These are phyloP conservation scores for Procambarus virginalis DNA, from an alignment of 1,140 invertebrate species.

Conservation along the genomic window DNA sequence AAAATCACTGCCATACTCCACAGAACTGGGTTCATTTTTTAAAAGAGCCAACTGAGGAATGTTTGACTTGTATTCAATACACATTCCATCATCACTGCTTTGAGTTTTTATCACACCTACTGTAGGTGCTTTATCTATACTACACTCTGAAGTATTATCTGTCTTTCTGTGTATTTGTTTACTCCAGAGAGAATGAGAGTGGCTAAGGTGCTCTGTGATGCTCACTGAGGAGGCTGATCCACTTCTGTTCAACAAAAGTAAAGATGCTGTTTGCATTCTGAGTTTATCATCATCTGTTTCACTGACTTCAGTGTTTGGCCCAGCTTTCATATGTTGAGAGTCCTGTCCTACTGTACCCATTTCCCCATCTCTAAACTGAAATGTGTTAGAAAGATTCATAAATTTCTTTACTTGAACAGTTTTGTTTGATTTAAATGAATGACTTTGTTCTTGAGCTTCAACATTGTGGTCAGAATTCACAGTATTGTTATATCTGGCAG, in stretches of 20 bases:
- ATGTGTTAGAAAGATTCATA: not conserved
- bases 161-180: not conserved
- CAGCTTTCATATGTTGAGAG: not conserved
- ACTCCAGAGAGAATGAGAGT: slow-evolving; percentile 40
- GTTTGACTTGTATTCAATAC: not conserved
- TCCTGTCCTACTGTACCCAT: not conserved
- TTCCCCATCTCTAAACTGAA: not conserved
- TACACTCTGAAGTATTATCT: not conserved
- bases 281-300: slow-evolving; percentile 61
- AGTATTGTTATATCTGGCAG: not conserved
- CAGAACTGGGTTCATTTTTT: not conserved
- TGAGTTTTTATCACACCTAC: not conserved
- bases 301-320: not conserved
- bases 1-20: slow-evolving; percentile 44
- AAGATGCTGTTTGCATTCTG: not conserved
- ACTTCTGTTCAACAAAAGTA: not conserved
- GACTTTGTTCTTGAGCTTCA: not conserved
- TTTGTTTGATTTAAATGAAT: not conserved
- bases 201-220: slow-evolving; percentile 51
- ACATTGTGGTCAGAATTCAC: not conserved
- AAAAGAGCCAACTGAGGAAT: not conserved
- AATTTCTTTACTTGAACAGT: not conserved
- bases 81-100: not conserved
- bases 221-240: slow-evolving; percentile 29
- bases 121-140: not conserved